A percentile compares a stretch with the other conserved stretches of the same genome.
Conservation (phyloP, 2,113 vertebrate genomes). For the Acrocephalus kingi region DNA sequence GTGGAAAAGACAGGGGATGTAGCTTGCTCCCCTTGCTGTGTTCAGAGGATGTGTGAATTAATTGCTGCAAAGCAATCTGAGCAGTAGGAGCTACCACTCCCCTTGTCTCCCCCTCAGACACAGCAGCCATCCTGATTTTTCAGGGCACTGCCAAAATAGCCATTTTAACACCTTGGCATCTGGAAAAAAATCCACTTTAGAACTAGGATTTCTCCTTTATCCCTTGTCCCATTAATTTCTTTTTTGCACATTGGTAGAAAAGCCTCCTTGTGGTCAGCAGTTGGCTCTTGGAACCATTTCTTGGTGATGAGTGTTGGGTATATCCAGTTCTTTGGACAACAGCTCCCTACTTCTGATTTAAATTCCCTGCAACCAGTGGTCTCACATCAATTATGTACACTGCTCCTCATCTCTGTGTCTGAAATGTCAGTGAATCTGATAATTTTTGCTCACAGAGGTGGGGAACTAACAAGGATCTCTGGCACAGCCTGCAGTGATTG, state of each 20-base stretch:
- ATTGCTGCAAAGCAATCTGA: background rate
- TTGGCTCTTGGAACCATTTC: background rate
- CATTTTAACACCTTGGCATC: background rate
- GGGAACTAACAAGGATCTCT: constrained; percentile 16
- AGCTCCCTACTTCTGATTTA: constrained; percentile 1
- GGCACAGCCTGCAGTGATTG: constrained; percentile 26
- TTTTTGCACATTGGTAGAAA: background rate
- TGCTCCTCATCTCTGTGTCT: constrained; percentile 19
- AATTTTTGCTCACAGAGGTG: constrained; percentile 37
- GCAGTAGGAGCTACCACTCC: background rate
- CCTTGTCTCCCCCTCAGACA: background rate
- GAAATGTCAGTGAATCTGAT: constrained; percentile 44
- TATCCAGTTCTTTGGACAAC: background rate
- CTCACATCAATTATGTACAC: constrained; percentile 44
- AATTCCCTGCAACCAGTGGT: constrained; percentile 20
- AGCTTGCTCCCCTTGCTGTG: background rate
- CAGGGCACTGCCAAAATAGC: background rate
- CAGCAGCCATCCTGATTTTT: background rate
- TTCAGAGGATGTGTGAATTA: background rate
- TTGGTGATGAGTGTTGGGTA: background rate
- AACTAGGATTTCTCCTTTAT: background rate
- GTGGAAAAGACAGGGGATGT: background rate
- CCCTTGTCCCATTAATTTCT: background rate
- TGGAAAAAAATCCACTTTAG: background rate
- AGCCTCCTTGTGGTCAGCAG: background rate